Evolutionary conservation across 53 echinoderm and acorn worm genomes (phyloP).

Genomic region (Actinopyga echinites): DNA sequence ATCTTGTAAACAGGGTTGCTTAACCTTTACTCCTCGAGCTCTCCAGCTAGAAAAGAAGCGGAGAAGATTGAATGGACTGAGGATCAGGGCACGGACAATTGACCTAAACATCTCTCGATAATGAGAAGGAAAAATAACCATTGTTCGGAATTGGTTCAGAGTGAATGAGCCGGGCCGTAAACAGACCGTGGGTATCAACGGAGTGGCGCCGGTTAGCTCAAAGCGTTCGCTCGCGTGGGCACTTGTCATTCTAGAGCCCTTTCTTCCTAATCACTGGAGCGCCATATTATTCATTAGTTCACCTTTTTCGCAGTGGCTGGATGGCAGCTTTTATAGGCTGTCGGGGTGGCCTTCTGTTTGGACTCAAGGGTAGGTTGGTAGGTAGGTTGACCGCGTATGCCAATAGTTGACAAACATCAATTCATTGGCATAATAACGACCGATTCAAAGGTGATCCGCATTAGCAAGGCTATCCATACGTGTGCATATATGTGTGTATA

Average conservation of each 20-base stretch:
- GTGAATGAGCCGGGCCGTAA: constrained; percentile 23
- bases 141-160: constrained; percentile 25
- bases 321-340: constrained; percentile 14
- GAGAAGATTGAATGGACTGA: background rate
- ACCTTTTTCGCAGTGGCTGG: background rate
- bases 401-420: constrained; percentile 27
- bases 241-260: background rate
- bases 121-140: constrained; percentile 13
- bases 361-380: background rate
- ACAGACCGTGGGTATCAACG: constrained; percentile 33
- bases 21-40: background rate
- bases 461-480: no score
- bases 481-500: no score
- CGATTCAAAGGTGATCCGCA: no score
- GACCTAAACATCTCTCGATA: constrained; percentile 21
- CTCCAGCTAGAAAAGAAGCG: background rate
- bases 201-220: constrained; percentile 30
- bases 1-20: constrained; percentile 18
- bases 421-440: background rate
- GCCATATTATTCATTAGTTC: constrained; percentile 35
- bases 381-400: background rate
- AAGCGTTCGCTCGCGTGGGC: constrained; percentile 24
- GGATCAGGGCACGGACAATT: constrained; percentile 33
- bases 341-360: constrained; percentile 1
- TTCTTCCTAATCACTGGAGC: constrained; percentile 14